These are phyloP conservation scores for Sphinx pinastri DNA, from an alignment of 2,888 invertebrate species.

Conservation along the genomic window DNA sequence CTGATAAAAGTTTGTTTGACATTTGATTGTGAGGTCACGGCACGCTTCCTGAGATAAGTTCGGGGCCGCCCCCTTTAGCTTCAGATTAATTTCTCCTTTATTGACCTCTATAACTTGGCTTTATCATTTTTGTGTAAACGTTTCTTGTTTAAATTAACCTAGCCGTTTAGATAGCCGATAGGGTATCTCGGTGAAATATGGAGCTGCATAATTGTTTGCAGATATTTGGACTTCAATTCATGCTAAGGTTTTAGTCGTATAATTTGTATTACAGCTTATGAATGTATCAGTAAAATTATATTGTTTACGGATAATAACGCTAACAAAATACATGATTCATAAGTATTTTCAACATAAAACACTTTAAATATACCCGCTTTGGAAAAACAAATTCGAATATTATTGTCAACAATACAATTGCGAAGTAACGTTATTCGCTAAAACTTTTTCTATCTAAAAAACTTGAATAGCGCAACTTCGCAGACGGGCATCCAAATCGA, in stretches of 20 bases:
- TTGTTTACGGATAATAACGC: too few relatives aligned
- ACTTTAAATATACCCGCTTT: conserved; percentile 1
- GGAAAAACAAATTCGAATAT: conserved; percentile 13
- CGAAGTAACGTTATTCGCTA: conserved; percentile 31
- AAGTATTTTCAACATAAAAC: background rate
- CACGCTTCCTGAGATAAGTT: conserved; percentile 57
- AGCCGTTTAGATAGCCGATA: conserved; percentile 13
- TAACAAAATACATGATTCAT: too few relatives aligned
- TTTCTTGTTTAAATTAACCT: conserved; percentile 33
- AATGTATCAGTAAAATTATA: too few relatives aligned
- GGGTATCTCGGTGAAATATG: background rate
- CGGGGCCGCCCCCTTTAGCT: conserved; percentile 51
- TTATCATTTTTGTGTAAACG: conserved; percentile 45
- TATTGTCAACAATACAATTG: conserved; percentile 37
- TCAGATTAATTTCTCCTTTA: conserved; percentile 60
- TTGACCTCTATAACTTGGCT: conserved; percentile 47
- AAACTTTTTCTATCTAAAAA: conserved; percentile 45
- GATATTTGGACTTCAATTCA: background rate
- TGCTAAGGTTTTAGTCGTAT: background rate
- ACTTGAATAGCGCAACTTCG: conserved; percentile 41
- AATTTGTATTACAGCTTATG: background rate
- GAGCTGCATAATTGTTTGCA: background rate
- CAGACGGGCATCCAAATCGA: conserved; percentile 45
- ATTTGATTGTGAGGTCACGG: conserved; percentile 79
- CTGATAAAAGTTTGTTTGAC: conserved; percentile 81